These are phyloP conservation scores for Pagrus major DNA, from an alignment of 2,113 vertebrate species.

Conservation along the genomic window DNA sequence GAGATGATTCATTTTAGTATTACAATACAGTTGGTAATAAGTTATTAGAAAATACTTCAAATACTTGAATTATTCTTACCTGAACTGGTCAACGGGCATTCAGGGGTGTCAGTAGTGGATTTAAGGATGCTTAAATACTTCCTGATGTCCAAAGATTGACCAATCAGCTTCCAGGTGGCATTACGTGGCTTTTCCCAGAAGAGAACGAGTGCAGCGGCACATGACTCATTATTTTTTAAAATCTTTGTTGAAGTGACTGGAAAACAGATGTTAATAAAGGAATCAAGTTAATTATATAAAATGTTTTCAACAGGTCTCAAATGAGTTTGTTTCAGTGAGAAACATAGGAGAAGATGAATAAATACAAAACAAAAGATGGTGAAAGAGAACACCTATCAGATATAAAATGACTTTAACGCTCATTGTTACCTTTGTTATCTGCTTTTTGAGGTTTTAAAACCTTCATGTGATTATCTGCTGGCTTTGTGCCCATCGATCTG, in stretches of 20 bases:
- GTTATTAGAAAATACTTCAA: not conserved
- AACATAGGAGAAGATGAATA: not conserved
- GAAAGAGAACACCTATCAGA: not conserved
- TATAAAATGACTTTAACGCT: not conserved
- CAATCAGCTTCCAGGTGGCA: slow-evolving; percentile 27
- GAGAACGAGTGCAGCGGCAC: slow-evolving; percentile 1
- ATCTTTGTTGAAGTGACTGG: not conserved
- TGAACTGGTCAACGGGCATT: slow-evolving; percentile 9
- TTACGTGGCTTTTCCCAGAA: not conserved
- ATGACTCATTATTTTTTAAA: not conserved
- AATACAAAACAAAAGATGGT: not conserved
- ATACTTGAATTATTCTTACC: slow-evolving; percentile 23
- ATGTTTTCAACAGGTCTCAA: not conserved
- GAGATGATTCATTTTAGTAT: not conserved
- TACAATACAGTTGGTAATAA: not conserved
- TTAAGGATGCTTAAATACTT: slow-evolving; percentile 33
- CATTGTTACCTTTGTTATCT: not conserved
- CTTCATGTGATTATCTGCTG: not conserved
- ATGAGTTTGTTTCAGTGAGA: not conserved
- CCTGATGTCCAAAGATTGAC: not conserved
- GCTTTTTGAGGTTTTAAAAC: not conserved
- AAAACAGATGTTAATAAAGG: not conserved
- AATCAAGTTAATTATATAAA: not conserved
- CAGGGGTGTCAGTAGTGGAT: not conserved
- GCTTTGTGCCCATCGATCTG: slow-evolving; percentile 16